These are phyloP conservation scores for Penaeus vannamei DNA, from an alignment of 1,140 invertebrate species.

Conservation along the genomic window DNA sequence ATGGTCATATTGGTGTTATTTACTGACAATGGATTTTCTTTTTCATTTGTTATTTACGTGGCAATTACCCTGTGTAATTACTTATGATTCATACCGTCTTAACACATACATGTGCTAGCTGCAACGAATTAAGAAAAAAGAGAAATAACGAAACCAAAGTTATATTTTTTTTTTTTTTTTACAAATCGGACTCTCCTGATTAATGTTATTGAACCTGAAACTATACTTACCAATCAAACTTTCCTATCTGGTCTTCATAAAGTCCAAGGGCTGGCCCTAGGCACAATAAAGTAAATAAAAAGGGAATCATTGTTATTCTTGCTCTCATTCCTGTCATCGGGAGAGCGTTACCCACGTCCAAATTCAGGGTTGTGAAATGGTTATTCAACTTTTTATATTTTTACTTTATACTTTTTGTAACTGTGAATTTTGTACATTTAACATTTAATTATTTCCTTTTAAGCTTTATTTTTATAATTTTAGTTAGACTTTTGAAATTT, in stretches of 20 bases:
- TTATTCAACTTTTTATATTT: background rate
- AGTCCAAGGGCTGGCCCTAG: background rate
- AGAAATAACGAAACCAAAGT: background rate
- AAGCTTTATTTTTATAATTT: background rate
- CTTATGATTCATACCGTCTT: background rate
- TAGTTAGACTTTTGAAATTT: background rate
- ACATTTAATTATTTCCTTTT: background rate
- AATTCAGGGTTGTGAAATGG: background rate
- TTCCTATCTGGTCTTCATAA: constrained; percentile 60
- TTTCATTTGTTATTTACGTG: background rate
- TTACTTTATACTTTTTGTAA: background rate
- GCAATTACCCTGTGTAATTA: background rate
- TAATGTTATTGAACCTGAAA: background rate
- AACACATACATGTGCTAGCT: background rate
- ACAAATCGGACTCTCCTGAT: background rate
- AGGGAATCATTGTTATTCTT: background rate
- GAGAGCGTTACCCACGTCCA: background rate
- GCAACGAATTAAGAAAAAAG: too few relatives aligned
- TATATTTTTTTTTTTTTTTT: background rate
- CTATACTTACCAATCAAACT: constrained; percentile 55
- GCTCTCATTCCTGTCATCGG: constrained; percentile 35
- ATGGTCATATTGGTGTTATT: too few relatives aligned
- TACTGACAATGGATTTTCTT: too few relatives aligned
- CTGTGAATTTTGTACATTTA: background rate
- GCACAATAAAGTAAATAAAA: background rate